These are phyloP conservation scores for Ptychodera flava DNA, from an alignment of 35 echinoderm and acorn worm species.

Conservation along the genomic window DNA sequence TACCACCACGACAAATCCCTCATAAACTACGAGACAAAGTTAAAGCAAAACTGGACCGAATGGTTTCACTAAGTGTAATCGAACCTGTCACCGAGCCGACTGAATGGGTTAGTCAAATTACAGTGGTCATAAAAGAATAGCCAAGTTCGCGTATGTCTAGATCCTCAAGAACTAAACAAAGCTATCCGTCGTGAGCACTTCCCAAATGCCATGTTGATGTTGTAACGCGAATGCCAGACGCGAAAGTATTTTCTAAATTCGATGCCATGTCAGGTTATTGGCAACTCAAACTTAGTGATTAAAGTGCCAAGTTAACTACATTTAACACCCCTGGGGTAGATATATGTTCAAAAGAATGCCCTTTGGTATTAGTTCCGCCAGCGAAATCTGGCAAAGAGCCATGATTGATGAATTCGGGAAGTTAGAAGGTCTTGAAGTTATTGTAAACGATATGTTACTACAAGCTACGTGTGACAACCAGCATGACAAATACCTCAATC, in stretches of 20 bases:
- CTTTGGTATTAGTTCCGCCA: conserved; percentile 37
- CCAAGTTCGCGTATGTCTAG: conserved; percentile 38
- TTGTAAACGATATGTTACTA: not conserved
- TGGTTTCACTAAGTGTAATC: conserved; percentile 41
- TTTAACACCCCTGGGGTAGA: conserved; percentile 16
- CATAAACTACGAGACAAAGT: conserved; percentile 19
- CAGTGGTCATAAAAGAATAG: conserved; percentile 15
- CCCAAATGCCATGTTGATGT: no score
- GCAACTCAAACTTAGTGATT: not conserved
- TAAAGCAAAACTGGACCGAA: conserved; percentile 21
- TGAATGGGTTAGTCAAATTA: conserved; percentile 44
- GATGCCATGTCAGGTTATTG: conserved; percentile 8
- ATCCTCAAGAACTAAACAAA: conserved; percentile 39
- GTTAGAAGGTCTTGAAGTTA: no score
- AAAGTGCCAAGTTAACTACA: not conserved
- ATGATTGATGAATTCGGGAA: no score
- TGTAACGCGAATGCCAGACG: conserved; percentile 9
- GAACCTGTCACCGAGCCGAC: conserved; percentile 43
- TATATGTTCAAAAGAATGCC: conserved; percentile 28
- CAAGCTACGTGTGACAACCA: not conserved
- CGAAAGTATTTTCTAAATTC: conserved; percentile 29
- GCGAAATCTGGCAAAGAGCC: conserved; percentile 30
- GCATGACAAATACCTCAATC: not conserved
- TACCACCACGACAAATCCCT: conserved; percentile 14
- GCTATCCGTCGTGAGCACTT: conserved; percentile 45